Base-by-base conservation (phyloP, 2,888 invertebrate species). In the Gymnoscelis rufifasciata region DNA sequence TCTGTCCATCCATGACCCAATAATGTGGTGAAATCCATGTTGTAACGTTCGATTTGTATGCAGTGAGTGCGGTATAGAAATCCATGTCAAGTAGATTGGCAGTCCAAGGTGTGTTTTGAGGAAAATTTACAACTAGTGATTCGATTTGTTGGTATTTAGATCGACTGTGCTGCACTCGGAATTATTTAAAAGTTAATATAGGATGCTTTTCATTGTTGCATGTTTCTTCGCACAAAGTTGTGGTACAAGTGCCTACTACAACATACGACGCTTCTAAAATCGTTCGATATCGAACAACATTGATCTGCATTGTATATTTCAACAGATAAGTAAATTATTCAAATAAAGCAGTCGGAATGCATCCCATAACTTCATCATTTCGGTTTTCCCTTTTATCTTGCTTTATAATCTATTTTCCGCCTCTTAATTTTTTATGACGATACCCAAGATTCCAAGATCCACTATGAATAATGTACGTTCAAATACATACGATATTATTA, bases 11-110 rank as follows among this genome's bases (percentile, higher is more conserved):
- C 84, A 76, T 86, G 86, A 86, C 86, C 86, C 83, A 84, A 80
- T 84, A 84, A 71, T 74, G 77, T 75, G 75, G 87, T 84, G 87
- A 87, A 88, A 88, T 84, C 86, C 78, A 81, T 76, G 84, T 78
- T 72, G 86, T 78, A 87, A 88, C 73, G 55, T 58, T 56, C 68
- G 57, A 72, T 88, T 86, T 75, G 87, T 88, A 88, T 88, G 84
- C 88, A 78, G 72, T 68, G 60, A 68, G 75, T 68, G 69, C 63
- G 62, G 71, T 74, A 73, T 86, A 78, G 84, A 83, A 86, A 87
- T 84, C 83, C 86, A 87, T 88, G 88, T 88, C 87, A 88, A 87
- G 88, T 78, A 71, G 75, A 72, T 74, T 69, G 74, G 69, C 78
- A 71, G 67, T 72, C 69, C 76, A 78, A 80, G 79, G 78, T 71